Evolutionary conservation across 2,888 invertebrate species (phyloP).

Genomic region (Oasisia sp.): DNA sequence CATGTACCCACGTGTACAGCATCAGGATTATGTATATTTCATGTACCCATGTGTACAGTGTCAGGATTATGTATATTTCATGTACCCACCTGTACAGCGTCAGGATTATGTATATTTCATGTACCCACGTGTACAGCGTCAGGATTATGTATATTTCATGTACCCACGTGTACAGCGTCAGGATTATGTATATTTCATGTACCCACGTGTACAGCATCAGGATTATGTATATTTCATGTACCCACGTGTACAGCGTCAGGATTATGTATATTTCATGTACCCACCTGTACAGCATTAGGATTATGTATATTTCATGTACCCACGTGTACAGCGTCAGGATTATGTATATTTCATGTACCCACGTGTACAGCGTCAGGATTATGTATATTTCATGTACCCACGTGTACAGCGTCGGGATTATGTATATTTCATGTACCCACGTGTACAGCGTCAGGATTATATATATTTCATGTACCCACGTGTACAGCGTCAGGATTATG

Average conservation of each 20-base stretch:
- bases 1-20: slow-evolving; percentile 58
- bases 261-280: slow-evolving; percentile 39
- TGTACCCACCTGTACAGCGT: slow-evolving; percentile 61
- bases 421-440: slow-evolving; percentile 41
- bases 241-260: slow-evolving; percentile 64
- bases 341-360: slow-evolving; percentile 33
- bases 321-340: slow-evolving; percentile 65
- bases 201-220: slow-evolving; percentile 63
- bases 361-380: slow-evolving; percentile 65
- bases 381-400: slow-evolving; percentile 35
- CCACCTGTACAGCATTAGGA: slow-evolving; percentile 64
- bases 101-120: slow-evolving; percentile 49
- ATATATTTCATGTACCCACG: slow-evolving; percentile 44
- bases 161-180: slow-evolving; percentile 62
- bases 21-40: slow-evolving; percentile 52
- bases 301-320: slow-evolving; percentile 38
- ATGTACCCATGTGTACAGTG: slow-evolving; percentile 59
- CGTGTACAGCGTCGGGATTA: slow-evolving; percentile 64
- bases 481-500: slow-evolving; percentile 63
- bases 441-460: slow-evolving; percentile 63
- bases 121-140: slow-evolving; percentile 62
- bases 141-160: slow-evolving; percentile 47
- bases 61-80: slow-evolving; percentile 52
- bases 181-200: slow-evolving; percentile 47
- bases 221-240: slow-evolving; percentile 43